Base-by-base conservation (phyloP, 1,140 invertebrate genomes). In the Stegodyphus dumicola region DNA sequence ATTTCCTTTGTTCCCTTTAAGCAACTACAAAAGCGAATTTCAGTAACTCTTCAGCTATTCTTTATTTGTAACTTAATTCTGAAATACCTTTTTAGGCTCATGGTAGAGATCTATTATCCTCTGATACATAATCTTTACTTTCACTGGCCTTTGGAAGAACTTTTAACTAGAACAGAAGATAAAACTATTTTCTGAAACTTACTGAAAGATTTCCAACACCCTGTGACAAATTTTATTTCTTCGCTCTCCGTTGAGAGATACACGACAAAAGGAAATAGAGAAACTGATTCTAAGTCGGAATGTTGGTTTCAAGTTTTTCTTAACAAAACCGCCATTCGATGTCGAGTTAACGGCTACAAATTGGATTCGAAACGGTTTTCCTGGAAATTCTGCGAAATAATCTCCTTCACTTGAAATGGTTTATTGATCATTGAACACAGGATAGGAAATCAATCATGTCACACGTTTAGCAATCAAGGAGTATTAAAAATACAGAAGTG, bases 351-450 rank as follows among this genome's bases (percentile, higher is more conserved):
- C 70, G 70, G 49, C 70, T 51, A 15, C 33, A 33, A 33, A 33
- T 33, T 33, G 33, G 33, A 33, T 33, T 33, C 33, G 1, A 33
- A 33, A 3, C 49, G 53, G 49, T 73, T 73, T n/a, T 73, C 15
- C n/a, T 52, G 52, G 70, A 53, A 53, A 73, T 52, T n/a, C 49
- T 73, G 51, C 70, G 11, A 73, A 73, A 53, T 73, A 73, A 73
- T 73, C 70, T 17, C 9, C 70, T 73, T 17, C 51, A 73, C 53
- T 73, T 52, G 49, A 51, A 15, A 7, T 52, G 70, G 53, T 52
- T 73, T 52, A 73, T 73, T 73, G 70, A 73, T 73, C 70, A 73
- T n/a, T 9, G 10, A n/a, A 73, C 15, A 52, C n/a, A 52, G 49
- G 15, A 73, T 51, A 52, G 70, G n/a, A 73, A 52, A 73, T 73